Evolutionary conservation across 35 echinoderm and acorn worm genomes (phyloP).

Genomic region (Lytechinus variegatus): DNA sequence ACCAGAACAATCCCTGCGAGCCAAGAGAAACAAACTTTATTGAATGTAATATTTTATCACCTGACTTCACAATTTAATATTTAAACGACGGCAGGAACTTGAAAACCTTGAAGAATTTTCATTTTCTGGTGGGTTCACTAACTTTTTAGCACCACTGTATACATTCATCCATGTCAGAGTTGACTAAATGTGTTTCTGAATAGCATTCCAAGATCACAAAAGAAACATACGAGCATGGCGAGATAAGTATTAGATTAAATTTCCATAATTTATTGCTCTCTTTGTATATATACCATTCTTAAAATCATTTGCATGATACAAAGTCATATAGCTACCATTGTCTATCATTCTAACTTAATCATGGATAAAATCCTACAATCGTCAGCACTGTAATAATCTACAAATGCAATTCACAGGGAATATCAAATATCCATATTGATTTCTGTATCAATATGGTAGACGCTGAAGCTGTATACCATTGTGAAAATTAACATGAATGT

Average conservation of each 20-base stretch:
- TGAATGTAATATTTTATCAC: no score
- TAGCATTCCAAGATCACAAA: no score
- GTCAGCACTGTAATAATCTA: neutral
- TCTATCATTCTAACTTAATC: neutral
- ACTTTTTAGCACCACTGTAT: no score
- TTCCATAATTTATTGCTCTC: constrained; percentile 44
- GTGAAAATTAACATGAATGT: neutral
- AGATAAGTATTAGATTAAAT: neutral
- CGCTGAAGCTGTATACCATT: neutral
- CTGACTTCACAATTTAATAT: no score
- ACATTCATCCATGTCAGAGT: no score
- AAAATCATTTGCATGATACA: constrained; percentile 13
- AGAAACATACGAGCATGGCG: neutral
- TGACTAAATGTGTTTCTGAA: no score
- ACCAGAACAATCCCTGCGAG: no score
- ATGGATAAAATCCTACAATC: neutral
- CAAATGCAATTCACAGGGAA: neutral
- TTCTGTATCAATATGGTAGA: neutral
- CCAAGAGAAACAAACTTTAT: no score
- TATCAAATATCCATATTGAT: neutral
- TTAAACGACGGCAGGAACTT: no score
- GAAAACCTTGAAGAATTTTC: no score
- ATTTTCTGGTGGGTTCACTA: no score
- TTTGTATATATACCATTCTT: constrained; percentile 10
- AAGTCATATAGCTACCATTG: neutral